Evolutionary conservation across 2,888 invertebrate genomes (phyloP), one percentile per base, ranked within the genome.

Genomic region (Gastrophysa polygoni): DNA sequence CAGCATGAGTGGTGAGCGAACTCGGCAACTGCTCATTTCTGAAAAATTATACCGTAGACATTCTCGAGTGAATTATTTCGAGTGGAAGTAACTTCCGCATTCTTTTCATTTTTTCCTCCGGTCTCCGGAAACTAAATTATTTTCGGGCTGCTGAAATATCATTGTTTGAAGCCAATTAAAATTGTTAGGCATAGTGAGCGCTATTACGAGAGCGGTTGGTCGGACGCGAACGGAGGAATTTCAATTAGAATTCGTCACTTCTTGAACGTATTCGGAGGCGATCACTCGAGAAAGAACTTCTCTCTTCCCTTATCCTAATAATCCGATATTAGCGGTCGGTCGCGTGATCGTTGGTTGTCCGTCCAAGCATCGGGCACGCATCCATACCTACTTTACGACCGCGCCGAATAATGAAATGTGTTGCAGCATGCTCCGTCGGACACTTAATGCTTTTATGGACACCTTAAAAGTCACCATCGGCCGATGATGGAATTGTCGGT

Each of bases 201-300:
- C 76, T 76, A 78, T 80, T 80, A 77, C 76, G 71, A 72, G 75
- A 74, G 75, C 75, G 76, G 75, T 77, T 72, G 76, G 75, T 76
- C 72, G 74, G 73, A 73, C 75, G 72, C 74, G 72, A 74, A 75
- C 77, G 78, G 75, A 77, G 79, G 80, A 80, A 81, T 81, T 80
- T 76, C 79, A 80, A 81, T 81, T 80, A 80, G 79, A 78, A 80
- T 80, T 81, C 79, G 80, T 80, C 80, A 81, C 79, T 80, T 77
- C 78, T 79, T 77, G 77, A 77, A 76, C 74, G 73, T 76, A 75
- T 75, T 75, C 38, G 75, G 77, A 77, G 75, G 69, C 66, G 68
- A 68, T 72, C 65, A 64, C 63, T 66, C 59, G 68, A 61, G 66
- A 71, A 71, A 71, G 64, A 68, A 70, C 68, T 68, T 62, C n/a